Evolutionary conservation across 2,888 invertebrate species (phyloP).

Genomic region (Blastobasis adustella): DNA sequence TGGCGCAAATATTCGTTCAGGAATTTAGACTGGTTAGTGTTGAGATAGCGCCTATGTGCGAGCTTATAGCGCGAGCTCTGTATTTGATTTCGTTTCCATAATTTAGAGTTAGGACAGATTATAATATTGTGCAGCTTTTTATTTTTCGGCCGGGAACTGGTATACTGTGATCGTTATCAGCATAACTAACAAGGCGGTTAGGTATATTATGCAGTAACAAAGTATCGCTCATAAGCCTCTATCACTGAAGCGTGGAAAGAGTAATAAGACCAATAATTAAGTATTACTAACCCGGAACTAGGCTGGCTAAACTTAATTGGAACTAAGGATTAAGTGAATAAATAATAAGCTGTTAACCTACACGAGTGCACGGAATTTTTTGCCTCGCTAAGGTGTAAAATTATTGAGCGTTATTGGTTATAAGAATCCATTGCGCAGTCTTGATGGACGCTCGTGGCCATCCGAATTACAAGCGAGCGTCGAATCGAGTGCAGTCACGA

Average conservation of each 20-base stretch:
- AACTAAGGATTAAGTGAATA: constrained; percentile 51
- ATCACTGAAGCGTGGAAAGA: constrained; percentile 49
- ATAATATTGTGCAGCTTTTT: no score
- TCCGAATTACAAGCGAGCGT: constrained; percentile 40
- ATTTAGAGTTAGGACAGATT: no score
- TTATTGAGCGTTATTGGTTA: constrained; percentile 23
- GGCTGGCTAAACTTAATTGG: constrained; percentile 50
- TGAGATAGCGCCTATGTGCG: no score
- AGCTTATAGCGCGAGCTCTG: no score
- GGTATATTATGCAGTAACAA: no score
- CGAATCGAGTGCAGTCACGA: constrained; percentile 32
- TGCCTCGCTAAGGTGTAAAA: constrained; percentile 33
- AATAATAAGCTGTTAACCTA: constrained; percentile 43
- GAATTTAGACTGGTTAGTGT: constrained; percentile 8
- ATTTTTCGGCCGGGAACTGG: no score
- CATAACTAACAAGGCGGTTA: no score
- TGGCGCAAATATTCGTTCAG: constrained; percentile 51
- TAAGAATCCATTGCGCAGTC: constrained; percentile 1
- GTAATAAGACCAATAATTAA: constrained; percentile 50
- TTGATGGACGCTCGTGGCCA: constrained; percentile 46
- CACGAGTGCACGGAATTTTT: constrained; percentile 23
- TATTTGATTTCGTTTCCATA: no score
- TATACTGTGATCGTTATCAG: no score
- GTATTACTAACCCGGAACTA: constrained; percentile 30
- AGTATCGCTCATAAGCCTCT: constrained; percentile 9